Percentiles rank a stretch among this genome's conserved stretches.
These are phyloP conservation scores for Chamaetylas fuelleborni DNA, from an alignment of 2,113 vertebrate species.

Conservation along the genomic window DNA sequence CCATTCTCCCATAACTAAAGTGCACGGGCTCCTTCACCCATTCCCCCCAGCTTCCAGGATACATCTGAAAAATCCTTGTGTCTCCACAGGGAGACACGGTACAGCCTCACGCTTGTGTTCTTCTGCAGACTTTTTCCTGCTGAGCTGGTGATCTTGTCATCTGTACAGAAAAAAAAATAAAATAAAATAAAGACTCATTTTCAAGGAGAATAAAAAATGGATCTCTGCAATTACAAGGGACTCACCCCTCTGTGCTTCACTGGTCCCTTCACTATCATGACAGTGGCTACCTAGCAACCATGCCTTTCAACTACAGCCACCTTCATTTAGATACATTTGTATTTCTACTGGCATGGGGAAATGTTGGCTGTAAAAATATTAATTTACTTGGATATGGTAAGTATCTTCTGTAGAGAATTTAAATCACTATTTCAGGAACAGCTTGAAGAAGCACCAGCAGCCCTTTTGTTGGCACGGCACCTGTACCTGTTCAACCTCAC, in stretches of 20 bases:
- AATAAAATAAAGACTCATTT: constrained; percentile 15
- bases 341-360: background rate
- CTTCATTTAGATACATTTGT: constrained; percentile 58
- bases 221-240: constrained; percentile 66
- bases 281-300: constrained; percentile 75
- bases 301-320: constrained; percentile 52
- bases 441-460: background rate
- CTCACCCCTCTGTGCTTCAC: constrained; percentile 63
- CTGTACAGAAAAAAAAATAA: background rate
- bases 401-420: background rate
- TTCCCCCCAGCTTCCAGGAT: background rate
- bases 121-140: constrained; percentile 44
- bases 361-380: constrained; percentile 33
- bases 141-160: constrained; percentile 62
- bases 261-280: constrained; percentile 60
- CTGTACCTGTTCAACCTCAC: background rate
- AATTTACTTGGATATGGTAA: background rate
- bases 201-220: constrained; percentile 69
- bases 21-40: background rate
- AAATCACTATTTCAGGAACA: background rate
- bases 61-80: constrained; percentile 18
- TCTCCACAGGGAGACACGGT: constrained; percentile 1
- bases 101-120: constrained; percentile 32
- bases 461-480: background rate
- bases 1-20: background rate